Evolutionary conservation across 1,140 invertebrate species (phyloP), one percentile per base, ranked within the genome.

Genomic region (Amphibalanus amphitrite): DNA sequence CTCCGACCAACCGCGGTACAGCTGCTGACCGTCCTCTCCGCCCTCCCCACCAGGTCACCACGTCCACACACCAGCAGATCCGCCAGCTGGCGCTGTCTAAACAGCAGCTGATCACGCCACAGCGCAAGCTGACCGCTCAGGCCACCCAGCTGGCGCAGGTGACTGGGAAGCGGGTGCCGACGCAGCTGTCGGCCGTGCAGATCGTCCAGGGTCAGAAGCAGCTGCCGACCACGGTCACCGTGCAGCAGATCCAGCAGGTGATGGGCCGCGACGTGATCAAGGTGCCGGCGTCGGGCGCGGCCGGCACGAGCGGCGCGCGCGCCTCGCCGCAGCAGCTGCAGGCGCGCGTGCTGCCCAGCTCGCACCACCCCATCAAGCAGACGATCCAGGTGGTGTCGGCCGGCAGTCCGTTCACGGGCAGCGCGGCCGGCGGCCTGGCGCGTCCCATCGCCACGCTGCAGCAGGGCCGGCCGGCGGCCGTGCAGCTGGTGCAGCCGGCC

Each of bases 211-310:
- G 73, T 69, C 81, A 81, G 74, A 89, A 90, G 78, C 81, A 85
- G 25, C 69, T 88, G 47, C 82, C 85, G 0, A 80, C 84, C 1
- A 84, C 86, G 1, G 85, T 89, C 78, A 89, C 87, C 0, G 84
- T 91, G 69, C 89, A 91, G 75, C 89, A 91, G 75, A 84, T 91
- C 33, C 88, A 89, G 73, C 88, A 90, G 77, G 87, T 89, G 28
- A 87, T 90, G 77, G 86, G 89, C 70, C 83, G 77, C 77, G 20
- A 75, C 77, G 71, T 71, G n/a, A 74, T 47, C 17, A 71, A 65
- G 69, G 72, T 70, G 8, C 69, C 72, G 25, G n/a, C 69, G 28
- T 69, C 69, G 28, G 72, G 71, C 28, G 30, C 67, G 29, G 72
- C 67, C 67, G 74, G 69, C 28, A 72, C 68, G 28, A 70, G 59